Conservation (phyloP, 2,797 vertebrate genomes). For the Paedocypris micromegethes region DNA sequence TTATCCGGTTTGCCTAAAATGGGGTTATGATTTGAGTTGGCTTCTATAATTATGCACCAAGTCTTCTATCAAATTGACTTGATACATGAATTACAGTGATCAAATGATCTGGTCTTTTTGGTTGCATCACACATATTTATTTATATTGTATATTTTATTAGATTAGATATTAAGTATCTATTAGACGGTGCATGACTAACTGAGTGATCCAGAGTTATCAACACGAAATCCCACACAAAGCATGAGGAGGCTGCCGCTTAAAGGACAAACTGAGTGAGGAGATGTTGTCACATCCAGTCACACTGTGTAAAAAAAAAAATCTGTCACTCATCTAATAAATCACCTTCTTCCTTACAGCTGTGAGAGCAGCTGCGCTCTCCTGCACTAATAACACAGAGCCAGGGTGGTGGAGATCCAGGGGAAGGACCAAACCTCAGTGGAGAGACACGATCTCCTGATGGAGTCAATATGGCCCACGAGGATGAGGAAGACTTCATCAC, state of each 20-base stretch:
- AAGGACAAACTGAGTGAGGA: conserved; percentile 32
- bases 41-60: too few relatives aligned
- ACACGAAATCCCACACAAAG: conserved; percentile 11
- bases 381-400: conserved; percentile 39
- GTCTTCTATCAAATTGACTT: too few relatives aligned
- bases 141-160: conserved; percentile 10
- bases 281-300: conserved; percentile 38
- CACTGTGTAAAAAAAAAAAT: conserved; percentile 38
- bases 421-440: conserved; percentile 6
- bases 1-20: too few relatives aligned
- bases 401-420: conserved; percentile 35
- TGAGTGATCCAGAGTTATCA: conserved; percentile 11
- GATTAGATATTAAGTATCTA: background rate
- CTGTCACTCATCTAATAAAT: conserved; percentile 47
- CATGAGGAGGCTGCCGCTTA: conserved; percentile 12
- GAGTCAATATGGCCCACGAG: conserved; percentile 43
- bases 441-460: conserved; percentile 26
- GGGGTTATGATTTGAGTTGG: too few relatives aligned
- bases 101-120: too few relatives aligned
- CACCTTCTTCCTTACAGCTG: conserved; percentile 48
- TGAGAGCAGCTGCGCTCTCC: conserved; percentile 44
- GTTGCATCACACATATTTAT: background rate
- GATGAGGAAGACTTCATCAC: conserved; percentile 35
- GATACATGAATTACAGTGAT: too few relatives aligned
- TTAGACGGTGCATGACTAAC: background rate